phyloP scores from a whole-genome alignment of 1,140 invertebrate species.

The Caerostris extrusa region DNA sequence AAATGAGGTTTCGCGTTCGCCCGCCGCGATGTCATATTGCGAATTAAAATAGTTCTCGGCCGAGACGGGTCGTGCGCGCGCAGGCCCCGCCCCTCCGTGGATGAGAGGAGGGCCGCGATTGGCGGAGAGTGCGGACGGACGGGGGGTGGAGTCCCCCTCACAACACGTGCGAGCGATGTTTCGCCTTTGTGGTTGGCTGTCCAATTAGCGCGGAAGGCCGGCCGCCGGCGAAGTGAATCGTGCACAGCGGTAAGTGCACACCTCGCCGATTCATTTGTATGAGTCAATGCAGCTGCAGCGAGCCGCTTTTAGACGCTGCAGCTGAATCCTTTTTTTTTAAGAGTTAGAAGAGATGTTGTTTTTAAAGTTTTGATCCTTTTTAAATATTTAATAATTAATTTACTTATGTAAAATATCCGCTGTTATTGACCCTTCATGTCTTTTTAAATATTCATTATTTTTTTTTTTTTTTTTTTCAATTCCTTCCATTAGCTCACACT shows the following conservation, averaged over 20 bases:
- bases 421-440: too few relatives aligned
- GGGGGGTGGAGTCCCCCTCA: background rate
- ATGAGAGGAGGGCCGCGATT: background rate
- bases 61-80: background rate
- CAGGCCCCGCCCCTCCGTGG: background rate
- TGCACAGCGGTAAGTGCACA: background rate
- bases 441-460: too few relatives aligned
- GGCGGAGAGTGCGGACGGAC: background rate
- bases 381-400: too few relatives aligned
- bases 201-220: conserved; percentile 5
- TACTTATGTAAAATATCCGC: too few relatives aligned
- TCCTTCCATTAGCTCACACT: too few relatives aligned
- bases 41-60: conserved; percentile 30
- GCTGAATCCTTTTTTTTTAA: too few relatives aligned
- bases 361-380: too few relatives aligned
- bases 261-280: background rate
- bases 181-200: conserved; percentile 32
- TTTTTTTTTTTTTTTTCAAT: too few relatives aligned
- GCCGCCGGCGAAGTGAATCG: background rate
- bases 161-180: conserved; percentile 32
- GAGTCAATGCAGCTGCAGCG: too few relatives aligned
- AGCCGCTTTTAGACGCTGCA: too few relatives aligned
- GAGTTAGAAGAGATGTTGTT: too few relatives aligned
- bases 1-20: conserved; percentile 6
- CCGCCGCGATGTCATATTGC: background rate